Evolutionary conservation across 2,113 vertebrate genomes (phyloP).

Genomic region (Myotis yumanensis): DNA sequence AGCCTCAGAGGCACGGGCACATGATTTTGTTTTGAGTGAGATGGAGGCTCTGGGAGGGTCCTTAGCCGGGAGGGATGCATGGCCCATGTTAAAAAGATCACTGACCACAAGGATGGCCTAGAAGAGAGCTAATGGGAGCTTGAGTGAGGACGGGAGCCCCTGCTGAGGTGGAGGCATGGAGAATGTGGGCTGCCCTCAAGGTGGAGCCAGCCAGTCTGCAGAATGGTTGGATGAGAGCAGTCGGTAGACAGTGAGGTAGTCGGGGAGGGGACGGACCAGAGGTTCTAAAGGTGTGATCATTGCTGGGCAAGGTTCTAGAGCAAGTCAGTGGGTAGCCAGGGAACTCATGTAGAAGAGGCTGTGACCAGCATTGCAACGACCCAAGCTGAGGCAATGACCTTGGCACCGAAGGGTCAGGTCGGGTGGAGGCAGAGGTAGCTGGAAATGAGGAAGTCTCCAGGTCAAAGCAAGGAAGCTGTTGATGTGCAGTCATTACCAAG

Average conservation of each 20-base stretch:
- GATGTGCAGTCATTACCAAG: fast-evolving
- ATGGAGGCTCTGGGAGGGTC: no score
- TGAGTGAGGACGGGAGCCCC: not conserved
- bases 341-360: not conserved
- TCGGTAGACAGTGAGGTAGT: not conserved
- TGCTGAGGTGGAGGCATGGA: fast-evolving
- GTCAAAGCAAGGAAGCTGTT: not conserved
- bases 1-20: no score
- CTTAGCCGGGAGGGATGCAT: not conserved
- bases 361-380: fast-evolving
- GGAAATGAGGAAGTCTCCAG: not conserved
- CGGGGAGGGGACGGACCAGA: not conserved
- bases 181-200: fast-evolving
- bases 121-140: not conserved
- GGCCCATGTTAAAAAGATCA: no score
- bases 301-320: not conserved
- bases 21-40: not conserved
- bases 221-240: not conserved
- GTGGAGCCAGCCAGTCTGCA: not conserved
- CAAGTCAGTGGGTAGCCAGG: not conserved
- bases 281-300: no score
- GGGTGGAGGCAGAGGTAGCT: not conserved
- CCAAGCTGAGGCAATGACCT: not conserved
- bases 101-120: not conserved
- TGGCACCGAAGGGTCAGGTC: not conserved